Conservation (phyloP, 1,140 invertebrate species). For the Dinothrombium tinctorium region DNA sequence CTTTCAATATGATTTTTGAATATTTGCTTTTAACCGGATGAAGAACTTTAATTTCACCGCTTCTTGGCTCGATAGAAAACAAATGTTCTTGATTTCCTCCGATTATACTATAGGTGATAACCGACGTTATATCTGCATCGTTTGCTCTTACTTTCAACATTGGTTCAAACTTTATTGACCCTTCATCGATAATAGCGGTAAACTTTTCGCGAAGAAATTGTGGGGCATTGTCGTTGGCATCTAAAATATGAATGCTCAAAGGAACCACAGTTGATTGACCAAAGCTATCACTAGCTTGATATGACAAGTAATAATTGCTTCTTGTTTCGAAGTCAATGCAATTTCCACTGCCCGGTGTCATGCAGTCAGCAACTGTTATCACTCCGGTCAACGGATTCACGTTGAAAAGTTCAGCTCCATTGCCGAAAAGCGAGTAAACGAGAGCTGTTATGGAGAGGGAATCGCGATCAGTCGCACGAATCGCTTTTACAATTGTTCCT, state of each 20-base stretch:
- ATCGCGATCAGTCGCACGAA: conserved; percentile 24
- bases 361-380: conserved; percentile 53
- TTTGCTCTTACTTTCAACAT: conserved; percentile 30
- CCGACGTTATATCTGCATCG: conserved; percentile 53
- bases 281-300: conserved; percentile 58
- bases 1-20: conserved; percentile 11
- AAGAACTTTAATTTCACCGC: conserved; percentile 32
- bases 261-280: conserved; percentile 51
- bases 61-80: conserved; percentile 38
- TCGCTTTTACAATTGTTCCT: conserved; percentile 57
- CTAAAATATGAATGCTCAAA: conserved; percentile 45
- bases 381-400: conserved; percentile 53
- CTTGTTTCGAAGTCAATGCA: conserved; percentile 71
- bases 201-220: conserved; percentile 50
- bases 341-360: conserved; percentile 28
- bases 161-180: conserved; percentile 52
- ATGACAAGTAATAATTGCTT: conserved; percentile 54
- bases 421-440: conserved; percentile 55
- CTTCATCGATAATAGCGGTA: conserved; percentile 41
- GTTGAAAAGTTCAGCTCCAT: conserved; percentile 49
- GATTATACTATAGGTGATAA: conserved; percentile 45
- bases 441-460: conserved; percentile 23
- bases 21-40: background rate
- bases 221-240: conserved; percentile 67
- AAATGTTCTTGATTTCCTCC: conserved; percentile 32